Conservation (phyloP, 2,888 invertebrate species). For the Monoplex corrugatus region DNA sequence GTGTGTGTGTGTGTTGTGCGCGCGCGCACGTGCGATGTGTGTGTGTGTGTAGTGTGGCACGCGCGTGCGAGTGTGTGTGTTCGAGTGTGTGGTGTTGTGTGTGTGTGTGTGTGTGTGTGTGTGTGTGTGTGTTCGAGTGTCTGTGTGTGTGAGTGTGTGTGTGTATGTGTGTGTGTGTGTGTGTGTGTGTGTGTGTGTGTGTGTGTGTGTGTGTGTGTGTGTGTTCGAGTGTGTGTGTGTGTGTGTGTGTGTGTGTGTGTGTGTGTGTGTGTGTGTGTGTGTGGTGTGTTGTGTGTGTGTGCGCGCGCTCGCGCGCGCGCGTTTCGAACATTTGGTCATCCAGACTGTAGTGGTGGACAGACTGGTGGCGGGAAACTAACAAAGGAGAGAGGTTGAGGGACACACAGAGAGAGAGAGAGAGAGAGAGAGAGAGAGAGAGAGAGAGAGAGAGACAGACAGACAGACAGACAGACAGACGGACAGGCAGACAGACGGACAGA, state of each 20-base stretch:
- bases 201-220: constrained; percentile 11
- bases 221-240: constrained; percentile 13
- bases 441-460: too few species aligned
- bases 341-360: too few species aligned
- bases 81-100: neutral
- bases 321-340: too few species aligned
- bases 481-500: too few species aligned
- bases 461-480: too few species aligned
- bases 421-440: too few species aligned
- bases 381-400: too few species aligned
- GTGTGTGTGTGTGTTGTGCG: neutral
- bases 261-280: neutral
- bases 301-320: too few species aligned
- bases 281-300: too few species aligned
- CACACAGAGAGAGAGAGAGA: too few species aligned
- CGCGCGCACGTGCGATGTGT: neutral
- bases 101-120: neutral
- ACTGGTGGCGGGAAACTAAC: too few species aligned
- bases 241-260: neutral
- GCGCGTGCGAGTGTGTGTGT: neutral
- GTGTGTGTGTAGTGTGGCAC: neutral
- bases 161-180: neutral
- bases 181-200: neutral
- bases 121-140: neutral
- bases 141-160: neutral